Conservation (phyloP, 2,113 vertebrate species). For the Aleadryas rufinucha region DNA sequence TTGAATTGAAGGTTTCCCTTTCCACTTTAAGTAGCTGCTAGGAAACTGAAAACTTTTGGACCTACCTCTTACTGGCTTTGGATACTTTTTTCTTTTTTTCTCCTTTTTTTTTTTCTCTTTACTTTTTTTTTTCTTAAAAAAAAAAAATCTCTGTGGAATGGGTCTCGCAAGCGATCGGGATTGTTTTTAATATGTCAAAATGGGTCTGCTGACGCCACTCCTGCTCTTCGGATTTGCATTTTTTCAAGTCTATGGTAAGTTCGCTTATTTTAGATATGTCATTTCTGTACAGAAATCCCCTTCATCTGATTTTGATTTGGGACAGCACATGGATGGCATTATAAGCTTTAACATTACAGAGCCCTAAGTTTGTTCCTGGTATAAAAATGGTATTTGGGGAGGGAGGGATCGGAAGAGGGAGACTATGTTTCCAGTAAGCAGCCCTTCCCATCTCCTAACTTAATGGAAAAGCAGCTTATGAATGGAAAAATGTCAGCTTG, state of each 20-base stretch:
- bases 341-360: conserved; percentile 16
- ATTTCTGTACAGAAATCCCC: neutral
- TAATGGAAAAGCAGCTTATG: neutral
- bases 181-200: conserved; percentile 92
- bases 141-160: conserved; percentile 77
- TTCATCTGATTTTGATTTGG: conserved; percentile 32
- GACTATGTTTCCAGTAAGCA: conserved; percentile 15
- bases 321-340: conserved; percentile 49
- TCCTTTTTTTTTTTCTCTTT: neutral
- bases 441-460: conserved; percentile 10
- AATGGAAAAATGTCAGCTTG: neutral
- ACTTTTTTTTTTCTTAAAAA: neutral
- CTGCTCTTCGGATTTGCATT: conserved; percentile 91
- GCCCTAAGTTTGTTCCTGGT: conserved; percentile 8
- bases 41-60: conserved; percentile 76
- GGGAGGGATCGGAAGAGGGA: neutral
- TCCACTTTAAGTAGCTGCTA: conserved; percentile 65
- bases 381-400: neutral
- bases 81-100: conserved; percentile 59
- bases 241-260: conserved; percentile 91
- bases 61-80: conserved; percentile 75
- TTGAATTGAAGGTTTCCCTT: conserved; percentile 26
- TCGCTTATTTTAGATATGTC: conserved; percentile 13
- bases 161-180: conserved; percentile 76
- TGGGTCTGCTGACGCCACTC: conserved; percentile 90